These are phyloP conservation scores for Opisthograptis luteolata DNA, from an alignment of 2,888 invertebrate species.

Conservation along the genomic window DNA sequence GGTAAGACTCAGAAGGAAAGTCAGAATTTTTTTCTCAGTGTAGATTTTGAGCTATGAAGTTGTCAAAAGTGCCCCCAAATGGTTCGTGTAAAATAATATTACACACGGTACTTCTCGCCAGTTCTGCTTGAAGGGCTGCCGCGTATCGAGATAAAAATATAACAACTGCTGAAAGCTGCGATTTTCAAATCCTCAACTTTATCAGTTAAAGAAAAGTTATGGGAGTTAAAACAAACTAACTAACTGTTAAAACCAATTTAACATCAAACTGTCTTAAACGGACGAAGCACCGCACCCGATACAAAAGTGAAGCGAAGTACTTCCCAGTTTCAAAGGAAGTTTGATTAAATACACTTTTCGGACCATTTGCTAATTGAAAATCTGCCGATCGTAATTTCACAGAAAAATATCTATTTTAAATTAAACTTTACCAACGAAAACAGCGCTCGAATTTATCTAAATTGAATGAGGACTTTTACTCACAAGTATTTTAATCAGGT, in stretches of 20 bases:
- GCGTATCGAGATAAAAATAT: no score
- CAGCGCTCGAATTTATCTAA: conserved; percentile 19
- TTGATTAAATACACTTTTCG: conserved; percentile 48
- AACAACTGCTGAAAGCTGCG: no score
- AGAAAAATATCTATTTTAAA: conserved; percentile 26
- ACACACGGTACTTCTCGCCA: no score
- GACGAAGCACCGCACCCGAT: conserved; percentile 25
- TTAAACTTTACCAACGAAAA: conserved; percentile 20
- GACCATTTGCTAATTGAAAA: conserved; percentile 55
- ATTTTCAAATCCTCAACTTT: neutral
- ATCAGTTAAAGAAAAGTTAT: neutral
- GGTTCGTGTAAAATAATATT: no score
- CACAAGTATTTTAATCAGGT: no score
- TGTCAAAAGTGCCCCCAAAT: no score
- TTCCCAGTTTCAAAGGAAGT: conserved; percentile 36
- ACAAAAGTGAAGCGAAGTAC: conserved; percentile 42
- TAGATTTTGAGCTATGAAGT: no score
- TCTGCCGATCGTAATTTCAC: conserved; percentile 30
- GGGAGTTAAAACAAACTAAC: neutral
- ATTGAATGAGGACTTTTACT: neutral
- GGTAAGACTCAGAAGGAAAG: no score
- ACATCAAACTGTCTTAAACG: conserved; percentile 1
- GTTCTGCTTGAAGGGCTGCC: no score
- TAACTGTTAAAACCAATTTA: conserved; percentile 20
- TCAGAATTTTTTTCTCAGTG: no score